Percentiles rank a stretch among this genome's conserved stretches.
Evolutionary conservation across 2,888 invertebrate species (phyloP).

Genomic region (Lycophotia porphyrea): DNA sequence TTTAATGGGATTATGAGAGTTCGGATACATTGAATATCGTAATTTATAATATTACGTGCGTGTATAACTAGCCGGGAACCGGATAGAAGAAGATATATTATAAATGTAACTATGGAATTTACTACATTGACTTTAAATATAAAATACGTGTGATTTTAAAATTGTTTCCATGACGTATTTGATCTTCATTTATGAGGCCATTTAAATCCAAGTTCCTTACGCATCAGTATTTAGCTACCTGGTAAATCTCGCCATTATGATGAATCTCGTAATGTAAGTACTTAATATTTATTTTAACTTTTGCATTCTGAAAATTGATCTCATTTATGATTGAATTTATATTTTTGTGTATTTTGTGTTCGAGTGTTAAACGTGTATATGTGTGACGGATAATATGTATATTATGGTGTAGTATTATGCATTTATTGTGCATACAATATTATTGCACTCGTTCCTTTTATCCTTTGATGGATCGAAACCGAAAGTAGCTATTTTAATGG

Average conservation of each 20-base stretch:
- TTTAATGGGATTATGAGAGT: conserved; percentile 36
- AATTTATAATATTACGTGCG: conserved; percentile 30
- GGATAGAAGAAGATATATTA: conserved; percentile 56
- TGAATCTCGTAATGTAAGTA: conserved; percentile 78
- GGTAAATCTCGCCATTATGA: conserved; percentile 78
- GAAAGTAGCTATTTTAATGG: conserved; percentile 44
- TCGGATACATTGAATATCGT: conserved; percentile 34
- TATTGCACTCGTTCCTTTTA: conserved; percentile 46
- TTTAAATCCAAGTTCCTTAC: conserved; percentile 79
- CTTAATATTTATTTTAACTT: conserved; percentile 70
- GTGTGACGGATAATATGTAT: conserved; percentile 64
- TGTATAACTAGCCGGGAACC: conserved; percentile 51
- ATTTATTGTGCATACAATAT: conserved; percentile 61
- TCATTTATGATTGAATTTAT: conserved; percentile 70
- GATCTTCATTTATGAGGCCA: conserved; percentile 69
- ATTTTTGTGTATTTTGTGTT: conserved; percentile 63
- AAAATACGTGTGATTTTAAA: conserved; percentile 55
- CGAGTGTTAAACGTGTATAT: conserved; percentile 62
- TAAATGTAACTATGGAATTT: conserved; percentile 71
- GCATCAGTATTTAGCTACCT: conserved; percentile 79
- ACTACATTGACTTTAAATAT: conserved; percentile 63
- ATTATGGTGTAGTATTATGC: conserved; percentile 54
- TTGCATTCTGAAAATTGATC: conserved; percentile 74
- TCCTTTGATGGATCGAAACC: conserved; percentile 26
- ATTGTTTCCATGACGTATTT: conserved; percentile 63